Percentiles rank a stretch among this genome's conserved stretches.
Evolutionary conservation across 92 coral and sea anemone genomes (phyloP).

Genomic region (Umimayanthus kanabou): DNA sequence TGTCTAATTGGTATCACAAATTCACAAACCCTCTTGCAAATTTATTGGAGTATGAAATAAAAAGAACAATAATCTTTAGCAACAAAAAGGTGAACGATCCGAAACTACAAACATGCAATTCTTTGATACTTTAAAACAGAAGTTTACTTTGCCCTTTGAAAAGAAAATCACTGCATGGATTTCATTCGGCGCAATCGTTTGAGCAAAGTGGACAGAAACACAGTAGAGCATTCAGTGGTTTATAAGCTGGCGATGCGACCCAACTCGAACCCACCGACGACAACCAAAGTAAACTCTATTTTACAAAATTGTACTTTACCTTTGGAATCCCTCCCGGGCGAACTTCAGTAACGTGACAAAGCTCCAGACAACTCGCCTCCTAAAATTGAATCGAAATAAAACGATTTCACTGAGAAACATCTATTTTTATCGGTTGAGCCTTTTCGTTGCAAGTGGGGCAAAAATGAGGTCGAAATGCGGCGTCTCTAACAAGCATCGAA

Average conservation of each 20-base stretch:
- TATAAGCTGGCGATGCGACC: conserved; percentile 2
- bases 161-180: neutral
- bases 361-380: conserved; percentile 74
- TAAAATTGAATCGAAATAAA: conserved; percentile 33
- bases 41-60: neutral
- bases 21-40: neutral
- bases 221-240: neutral
- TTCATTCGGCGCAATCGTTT: neutral
- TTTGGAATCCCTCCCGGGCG: conserved; percentile 79
- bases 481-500: neutral
- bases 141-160: neutral
- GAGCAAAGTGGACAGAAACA: neutral
- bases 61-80: neutral
- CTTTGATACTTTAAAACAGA: neutral
- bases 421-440: neutral
- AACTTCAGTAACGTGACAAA: conserved; percentile 79
- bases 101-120: neutral
- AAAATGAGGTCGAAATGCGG: no score
- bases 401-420: conserved; percentile 4
- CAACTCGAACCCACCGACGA: neutral
- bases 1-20: neutral
- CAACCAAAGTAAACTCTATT: neutral
- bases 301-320: conserved; percentile 45
- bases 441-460: neutral
- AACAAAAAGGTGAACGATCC: neutral